phyloP scores from a whole-genome alignment of 1,140 invertebrate genomes.

The Thrips palmi region DNA sequence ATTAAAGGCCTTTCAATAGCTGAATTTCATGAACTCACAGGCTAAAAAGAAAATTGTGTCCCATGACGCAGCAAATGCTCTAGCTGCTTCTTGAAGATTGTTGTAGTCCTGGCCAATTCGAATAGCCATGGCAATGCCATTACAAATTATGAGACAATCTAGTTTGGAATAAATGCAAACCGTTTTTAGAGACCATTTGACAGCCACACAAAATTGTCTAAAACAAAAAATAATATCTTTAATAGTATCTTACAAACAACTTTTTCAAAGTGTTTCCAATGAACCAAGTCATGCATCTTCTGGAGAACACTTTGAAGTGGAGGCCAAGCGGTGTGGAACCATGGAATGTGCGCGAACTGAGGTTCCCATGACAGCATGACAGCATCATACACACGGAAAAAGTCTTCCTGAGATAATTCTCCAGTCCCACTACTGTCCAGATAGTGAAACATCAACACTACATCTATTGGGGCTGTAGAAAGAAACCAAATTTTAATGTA shows the following conservation, averaged over 20 bases:
- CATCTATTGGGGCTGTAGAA: conserved; percentile 46
- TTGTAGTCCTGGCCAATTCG: conserved; percentile 28
- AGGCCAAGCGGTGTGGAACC: conserved; percentile 42
- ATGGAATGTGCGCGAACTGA: conserved; percentile 42
- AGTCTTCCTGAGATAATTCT: conserved; percentile 48
- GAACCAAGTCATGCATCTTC: conserved; percentile 38
- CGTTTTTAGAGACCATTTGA: conserved; percentile 9
- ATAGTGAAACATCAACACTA: conserved; percentile 64
- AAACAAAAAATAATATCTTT: conserved; percentile 5
- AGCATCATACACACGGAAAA: conserved; percentile 59
- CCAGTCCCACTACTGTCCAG: conserved; percentile 49
- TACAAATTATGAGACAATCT: conserved; percentile 46
- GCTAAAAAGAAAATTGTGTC: conserved; percentile 50
- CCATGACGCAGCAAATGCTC: conserved; percentile 47
- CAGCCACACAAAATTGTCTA: conserved; percentile 5
- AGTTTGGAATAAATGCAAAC: conserved; percentile 17
- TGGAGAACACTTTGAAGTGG: conserved; percentile 40
- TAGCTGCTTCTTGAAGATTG: conserved; percentile 32
- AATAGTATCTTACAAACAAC: conserved; percentile 42
- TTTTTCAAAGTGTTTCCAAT: conserved; percentile 51
- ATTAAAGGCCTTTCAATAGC: not conserved
- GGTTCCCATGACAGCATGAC: conserved; percentile 53
- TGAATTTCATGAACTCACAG: conserved; percentile 29
- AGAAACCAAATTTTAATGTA: not conserved
- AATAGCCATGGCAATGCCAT: conserved; percentile 47